These are phyloP conservation scores for Phenacoccus solenopsis DNA, from an alignment of 1,140 invertebrate genomes.

Conservation along the genomic window DNA sequence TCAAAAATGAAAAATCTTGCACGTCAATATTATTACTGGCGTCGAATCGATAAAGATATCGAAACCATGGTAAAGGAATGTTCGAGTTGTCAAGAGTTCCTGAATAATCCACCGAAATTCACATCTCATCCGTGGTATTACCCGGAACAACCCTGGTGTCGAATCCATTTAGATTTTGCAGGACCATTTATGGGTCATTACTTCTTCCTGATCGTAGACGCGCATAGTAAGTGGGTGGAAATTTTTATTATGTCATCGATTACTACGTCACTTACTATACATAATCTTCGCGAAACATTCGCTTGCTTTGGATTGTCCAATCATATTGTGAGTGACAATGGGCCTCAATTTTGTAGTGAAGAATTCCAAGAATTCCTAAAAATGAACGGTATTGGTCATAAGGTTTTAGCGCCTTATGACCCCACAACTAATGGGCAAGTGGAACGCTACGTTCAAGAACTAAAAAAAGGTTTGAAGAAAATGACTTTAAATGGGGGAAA, in stretches of 20 bases:
- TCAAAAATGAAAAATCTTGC: slow-evolving; percentile 38
- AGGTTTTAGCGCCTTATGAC: slow-evolving; percentile 27
- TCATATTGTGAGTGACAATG: slow-evolving; percentile 30
- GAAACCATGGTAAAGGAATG: slow-evolving; percentile 23
- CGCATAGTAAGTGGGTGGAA: slow-evolving; percentile 37
- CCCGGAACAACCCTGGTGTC: slow-evolving; percentile 18
- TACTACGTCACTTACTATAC: slow-evolving; percentile 14
- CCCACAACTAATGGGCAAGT: slow-evolving; percentile 30
- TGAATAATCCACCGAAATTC: not conserved
- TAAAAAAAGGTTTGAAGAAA: slow-evolving; percentile 31
- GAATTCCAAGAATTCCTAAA: slow-evolving; percentile 27
- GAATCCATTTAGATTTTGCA: slow-evolving; percentile 34
- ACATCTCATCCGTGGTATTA: slow-evolving; percentile 19
- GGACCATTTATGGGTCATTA: slow-evolving; percentile 32
- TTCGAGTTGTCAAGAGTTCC: slow-evolving; percentile 7
- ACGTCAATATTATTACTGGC: slow-evolving; percentile 37
- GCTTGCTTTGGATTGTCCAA: slow-evolving; percentile 24
- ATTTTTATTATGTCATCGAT: slow-evolving; percentile 22
- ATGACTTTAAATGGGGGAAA: not conserved
- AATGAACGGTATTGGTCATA: slow-evolving; percentile 25
- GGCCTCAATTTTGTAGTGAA: slow-evolving; percentile 25
- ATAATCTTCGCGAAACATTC: slow-evolving; percentile 26
- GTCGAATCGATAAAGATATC: slow-evolving; percentile 36
- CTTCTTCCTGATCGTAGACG: slow-evolving; percentile 36
- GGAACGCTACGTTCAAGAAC: slow-evolving; percentile 32